Evolutionary conservation across 2,888 invertebrate species (phyloP).

Genomic region (Tenthredo distinguenda): DNA sequence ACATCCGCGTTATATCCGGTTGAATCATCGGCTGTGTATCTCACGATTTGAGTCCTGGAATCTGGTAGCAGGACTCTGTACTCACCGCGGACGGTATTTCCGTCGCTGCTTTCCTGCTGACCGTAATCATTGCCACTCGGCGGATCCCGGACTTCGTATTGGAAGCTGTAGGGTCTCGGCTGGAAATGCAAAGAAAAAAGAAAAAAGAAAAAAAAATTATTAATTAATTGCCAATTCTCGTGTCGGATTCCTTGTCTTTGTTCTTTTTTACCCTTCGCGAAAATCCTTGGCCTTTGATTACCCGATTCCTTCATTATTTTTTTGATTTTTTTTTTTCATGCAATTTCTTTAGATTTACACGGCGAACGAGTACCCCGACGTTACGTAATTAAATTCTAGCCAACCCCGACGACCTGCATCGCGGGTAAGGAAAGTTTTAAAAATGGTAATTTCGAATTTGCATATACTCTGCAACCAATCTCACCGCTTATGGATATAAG

Average conservation of each 20-base stretch:
- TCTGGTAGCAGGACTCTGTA: constrained; percentile 92
- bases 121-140: constrained; percentile 90
- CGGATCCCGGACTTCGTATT: constrained; percentile 91
- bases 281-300: background rate
- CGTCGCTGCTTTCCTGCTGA: constrained; percentile 91
- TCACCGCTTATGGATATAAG: constrained; percentile 29
- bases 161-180: constrained; percentile 88
- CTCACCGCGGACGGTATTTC: constrained; percentile 90
- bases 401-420: background rate
- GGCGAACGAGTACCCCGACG: background rate
- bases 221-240: background rate
- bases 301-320: too few relatives aligned
- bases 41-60: constrained; percentile 91
- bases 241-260: background rate
- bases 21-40: constrained; percentile 91
- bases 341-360: background rate
- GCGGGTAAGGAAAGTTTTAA: constrained; percentile 30
- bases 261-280: too few relatives aligned
- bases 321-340: background rate
- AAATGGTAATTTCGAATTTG: constrained; percentile 52
- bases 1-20: constrained; percentile 94
- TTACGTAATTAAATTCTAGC: constrained; percentile 44
- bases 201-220: background rate
- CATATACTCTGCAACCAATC: constrained; percentile 41
- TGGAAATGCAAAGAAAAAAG: constrained; percentile 51